Conservation (phyloP, 2,113 vertebrate genomes). For the Pristiophorus japonicus region DNA sequence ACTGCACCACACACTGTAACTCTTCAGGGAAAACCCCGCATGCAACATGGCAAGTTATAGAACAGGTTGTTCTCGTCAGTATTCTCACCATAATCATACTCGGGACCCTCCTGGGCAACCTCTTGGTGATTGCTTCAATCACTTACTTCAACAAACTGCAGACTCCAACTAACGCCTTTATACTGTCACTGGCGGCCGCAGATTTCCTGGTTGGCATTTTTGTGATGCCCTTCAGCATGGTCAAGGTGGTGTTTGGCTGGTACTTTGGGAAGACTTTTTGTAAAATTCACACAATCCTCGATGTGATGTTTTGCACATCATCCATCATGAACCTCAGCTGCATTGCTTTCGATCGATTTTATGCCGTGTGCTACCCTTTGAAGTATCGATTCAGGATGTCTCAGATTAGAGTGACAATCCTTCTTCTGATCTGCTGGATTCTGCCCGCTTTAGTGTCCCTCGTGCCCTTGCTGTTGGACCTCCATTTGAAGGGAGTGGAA, state of each 20-base stretch:
- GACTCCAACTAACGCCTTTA: constrained; percentile 40
- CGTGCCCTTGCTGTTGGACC: constrained; percentile 17
- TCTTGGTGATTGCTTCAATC: constrained; percentile 42
- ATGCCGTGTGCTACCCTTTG: constrained; percentile 42
- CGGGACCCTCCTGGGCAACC: constrained; percentile 39
- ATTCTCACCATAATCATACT: neutral
- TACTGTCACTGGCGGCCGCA: constrained; percentile 40
- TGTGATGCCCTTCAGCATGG: constrained; percentile 46
- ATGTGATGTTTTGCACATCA: constrained; percentile 39
- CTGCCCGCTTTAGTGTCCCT: neutral
- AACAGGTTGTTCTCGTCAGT: neutral
- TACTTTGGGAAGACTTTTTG: constrained; percentile 41
- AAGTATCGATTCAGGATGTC: constrained; percentile 40
- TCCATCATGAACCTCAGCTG: constrained; percentile 45
- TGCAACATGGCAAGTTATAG: neutral
- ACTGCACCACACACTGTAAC: neutral
- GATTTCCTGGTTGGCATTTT: constrained; percentile 43
- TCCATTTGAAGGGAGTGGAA: neutral
- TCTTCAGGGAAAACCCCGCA: neutral
- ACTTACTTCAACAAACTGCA: constrained; percentile 40
- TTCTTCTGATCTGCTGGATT: constrained; percentile 15
- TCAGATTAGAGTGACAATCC: neutral
- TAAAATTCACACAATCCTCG: constrained; percentile 40
- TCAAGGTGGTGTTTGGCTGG: constrained; percentile 39
- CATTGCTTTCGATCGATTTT: constrained; percentile 42